phyloP scores from a whole-genome alignment of 2,888 invertebrate genomes.

The Formica aserva region DNA sequence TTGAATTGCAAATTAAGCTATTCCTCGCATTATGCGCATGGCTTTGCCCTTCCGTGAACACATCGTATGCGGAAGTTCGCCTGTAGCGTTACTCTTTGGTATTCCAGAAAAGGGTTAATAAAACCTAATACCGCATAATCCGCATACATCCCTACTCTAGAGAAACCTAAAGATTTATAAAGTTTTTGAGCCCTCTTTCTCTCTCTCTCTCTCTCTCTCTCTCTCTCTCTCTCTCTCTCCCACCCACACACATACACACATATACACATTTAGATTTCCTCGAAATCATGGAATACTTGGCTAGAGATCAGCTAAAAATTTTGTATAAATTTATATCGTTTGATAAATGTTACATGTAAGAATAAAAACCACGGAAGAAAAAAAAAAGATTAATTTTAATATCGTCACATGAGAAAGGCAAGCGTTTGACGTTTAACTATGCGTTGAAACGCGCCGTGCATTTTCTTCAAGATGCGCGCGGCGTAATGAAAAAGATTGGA shows the following conservation, averaged over 20 bases:
- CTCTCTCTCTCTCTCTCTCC: no score
- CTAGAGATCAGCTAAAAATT: not conserved
- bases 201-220: no score
- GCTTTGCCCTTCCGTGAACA: not conserved
- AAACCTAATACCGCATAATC: not conserved
- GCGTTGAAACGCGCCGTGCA: not conserved
- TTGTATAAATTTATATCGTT: not conserved
- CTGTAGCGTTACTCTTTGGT: not conserved
- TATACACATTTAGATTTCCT: not conserved
- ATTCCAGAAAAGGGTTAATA: not conserved
- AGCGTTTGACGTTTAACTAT: not conserved
- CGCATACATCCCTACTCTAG: not conserved
- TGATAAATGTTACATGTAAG: not conserved
- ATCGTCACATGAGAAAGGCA: no score
- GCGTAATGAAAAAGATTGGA: not conserved
- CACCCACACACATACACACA: no score
- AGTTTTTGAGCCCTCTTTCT: not conserved
- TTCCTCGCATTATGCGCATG: constrained; percentile 14
- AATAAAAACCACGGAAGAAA: not conserved
- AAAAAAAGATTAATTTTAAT: not conserved
- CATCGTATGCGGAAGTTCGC: not conserved
- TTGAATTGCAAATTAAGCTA: constrained; percentile 69
- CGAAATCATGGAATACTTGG: not conserved
- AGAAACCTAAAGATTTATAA: not conserved
- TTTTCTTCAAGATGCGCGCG: not conserved